These are phyloP conservation scores for Xiphorhynchus erythropygius DNA, from an alignment of 2,797 vertebrate species.

Conservation along the genomic window DNA sequence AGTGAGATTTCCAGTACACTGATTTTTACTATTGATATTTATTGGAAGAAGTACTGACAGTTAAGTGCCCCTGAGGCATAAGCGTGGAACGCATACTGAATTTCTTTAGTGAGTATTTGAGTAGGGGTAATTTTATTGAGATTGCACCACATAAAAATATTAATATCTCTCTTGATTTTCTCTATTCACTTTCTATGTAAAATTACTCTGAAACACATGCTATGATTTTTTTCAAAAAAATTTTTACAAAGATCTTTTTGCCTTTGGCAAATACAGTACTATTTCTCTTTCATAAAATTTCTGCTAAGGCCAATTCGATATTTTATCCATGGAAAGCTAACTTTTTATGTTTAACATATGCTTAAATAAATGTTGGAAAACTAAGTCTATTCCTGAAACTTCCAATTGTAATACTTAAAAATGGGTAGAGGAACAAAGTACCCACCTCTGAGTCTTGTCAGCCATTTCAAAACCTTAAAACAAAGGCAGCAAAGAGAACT, in stretches of 20 bases:
- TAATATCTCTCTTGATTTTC: not conserved
- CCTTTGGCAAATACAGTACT: not conserved
- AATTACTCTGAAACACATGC: not conserved
- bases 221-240: not conserved
- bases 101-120: not conserved
- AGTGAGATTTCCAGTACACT: not conserved
- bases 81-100: not conserved
- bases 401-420: not conserved
- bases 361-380: not conserved
- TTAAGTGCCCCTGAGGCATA: not conserved
- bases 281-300: not conserved
- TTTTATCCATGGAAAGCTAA: not conserved
- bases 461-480: not conserved
- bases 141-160: not conserved
- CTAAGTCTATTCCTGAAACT: not conserved
- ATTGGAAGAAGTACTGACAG: not conserved
- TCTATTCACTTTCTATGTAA: not conserved
- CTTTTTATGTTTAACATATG: not conserved
- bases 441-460: not conserved
- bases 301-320: not conserved
- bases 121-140: not conserved
- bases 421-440: not conserved
- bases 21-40: not conserved
- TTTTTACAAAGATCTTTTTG: accelerated
- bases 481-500: not conserved